A percentile compares a stretch with the other conserved stretches of the same genome.
phyloP scores from a whole-genome alignment of 2,113 vertebrate genomes.

The Aldabrachelys gigantea region DNA sequence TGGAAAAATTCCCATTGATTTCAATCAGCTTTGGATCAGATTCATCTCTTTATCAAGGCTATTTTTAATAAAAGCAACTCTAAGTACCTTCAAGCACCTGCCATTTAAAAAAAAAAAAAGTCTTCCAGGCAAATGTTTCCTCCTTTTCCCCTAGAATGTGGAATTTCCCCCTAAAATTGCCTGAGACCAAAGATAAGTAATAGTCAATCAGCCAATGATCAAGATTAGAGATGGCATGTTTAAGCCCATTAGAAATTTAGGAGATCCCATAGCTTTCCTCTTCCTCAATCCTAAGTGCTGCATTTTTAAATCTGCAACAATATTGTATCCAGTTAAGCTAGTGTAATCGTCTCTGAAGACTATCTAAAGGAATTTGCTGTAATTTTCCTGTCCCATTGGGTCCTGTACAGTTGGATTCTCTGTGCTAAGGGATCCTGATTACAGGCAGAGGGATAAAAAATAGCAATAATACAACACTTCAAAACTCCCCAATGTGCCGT shows the following conservation, averaged over 20 bases:
- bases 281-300: not conserved
- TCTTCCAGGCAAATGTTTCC: not conserved
- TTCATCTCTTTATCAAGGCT: not conserved
- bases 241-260: not conserved
- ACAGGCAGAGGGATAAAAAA: not conserved
- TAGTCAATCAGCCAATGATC: not conserved
- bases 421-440: not conserved
- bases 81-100: no score
- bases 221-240: constrained; percentile 5
- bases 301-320: not conserved
- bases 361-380: constrained; percentile 16
- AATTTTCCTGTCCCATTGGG: constrained; percentile 11
- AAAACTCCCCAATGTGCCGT: not conserved
- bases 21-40: not conserved
- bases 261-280: not conserved
- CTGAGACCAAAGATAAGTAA: not conserved
- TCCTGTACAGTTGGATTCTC: not conserved
- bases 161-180: not conserved
- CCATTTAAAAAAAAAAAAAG: not conserved
- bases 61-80: not conserved
- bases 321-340: constrained; percentile 4
- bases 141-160: not conserved
- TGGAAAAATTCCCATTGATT: not conserved
- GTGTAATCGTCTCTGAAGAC: constrained; percentile 4
- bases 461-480: not conserved